Conservation (phyloP, 2,797 vertebrate genomes). For the Antrozous pallidus region DNA sequence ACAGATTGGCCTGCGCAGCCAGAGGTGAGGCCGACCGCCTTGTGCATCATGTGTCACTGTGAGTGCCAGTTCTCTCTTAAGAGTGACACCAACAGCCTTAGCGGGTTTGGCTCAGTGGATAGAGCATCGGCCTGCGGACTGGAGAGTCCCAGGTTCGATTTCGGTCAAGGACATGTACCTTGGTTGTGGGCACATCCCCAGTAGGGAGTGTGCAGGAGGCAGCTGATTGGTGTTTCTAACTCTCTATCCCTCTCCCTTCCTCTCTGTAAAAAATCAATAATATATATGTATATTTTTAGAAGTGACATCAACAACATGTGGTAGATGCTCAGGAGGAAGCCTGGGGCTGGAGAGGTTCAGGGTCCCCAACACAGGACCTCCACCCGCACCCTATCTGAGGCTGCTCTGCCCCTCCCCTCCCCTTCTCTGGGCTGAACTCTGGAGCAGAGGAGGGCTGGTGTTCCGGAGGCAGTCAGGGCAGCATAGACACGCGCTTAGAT, state of each 20-base stretch:
- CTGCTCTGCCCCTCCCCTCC: not conserved
- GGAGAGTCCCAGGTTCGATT: no score
- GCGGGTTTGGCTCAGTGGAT: no score
- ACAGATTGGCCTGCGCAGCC: not conserved
- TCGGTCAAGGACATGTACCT: no score
- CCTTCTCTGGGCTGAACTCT: not conserved
- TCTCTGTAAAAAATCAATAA: no score
- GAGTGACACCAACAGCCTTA: not conserved
- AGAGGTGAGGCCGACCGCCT: rapidly evolving
- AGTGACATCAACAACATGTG: not conserved
- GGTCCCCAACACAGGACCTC: not conserved
- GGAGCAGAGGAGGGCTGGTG: not conserved
- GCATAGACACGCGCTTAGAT: not conserved
- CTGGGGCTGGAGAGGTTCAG: not conserved
- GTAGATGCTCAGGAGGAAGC: not conserved
- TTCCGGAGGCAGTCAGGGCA: not conserved
- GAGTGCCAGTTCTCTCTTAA: not conserved
- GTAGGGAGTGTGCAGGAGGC: no score
- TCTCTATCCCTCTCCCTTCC: no score
- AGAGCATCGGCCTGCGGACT: no score
- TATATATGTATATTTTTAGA: no score
- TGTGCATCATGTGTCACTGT: not conserved
- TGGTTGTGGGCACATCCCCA: no score
- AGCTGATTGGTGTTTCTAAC: no score
- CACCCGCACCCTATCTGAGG: not conserved